Conservation (phyloP, 2,797 vertebrate genomes). For the Thamnophis elegans region DNA sequence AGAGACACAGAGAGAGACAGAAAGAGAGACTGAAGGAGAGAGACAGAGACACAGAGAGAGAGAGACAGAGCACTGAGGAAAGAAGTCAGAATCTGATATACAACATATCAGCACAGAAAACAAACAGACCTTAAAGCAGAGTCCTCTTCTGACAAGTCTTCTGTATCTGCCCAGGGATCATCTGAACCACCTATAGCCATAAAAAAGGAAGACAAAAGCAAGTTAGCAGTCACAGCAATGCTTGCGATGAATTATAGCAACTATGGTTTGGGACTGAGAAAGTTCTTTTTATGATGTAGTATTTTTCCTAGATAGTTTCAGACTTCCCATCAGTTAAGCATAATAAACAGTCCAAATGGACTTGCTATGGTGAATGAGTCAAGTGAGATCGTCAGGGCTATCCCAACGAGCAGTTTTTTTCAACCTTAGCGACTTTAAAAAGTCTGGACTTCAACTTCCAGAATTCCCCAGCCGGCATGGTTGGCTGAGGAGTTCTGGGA, state of each 20-base stretch:
- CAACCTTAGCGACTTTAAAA: not conserved
- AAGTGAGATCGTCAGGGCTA: not conserved
- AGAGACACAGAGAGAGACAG: accelerated
- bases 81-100: not conserved
- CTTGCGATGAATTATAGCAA: not conserved
- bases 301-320: not conserved
- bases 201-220: conserved; percentile 1
- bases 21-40: too few species aligned
- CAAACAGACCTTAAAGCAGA: conserved; percentile 80
- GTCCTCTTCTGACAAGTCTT: conserved; percentile 88
- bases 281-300: not conserved
- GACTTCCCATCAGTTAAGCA: not conserved
- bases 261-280: not conserved
- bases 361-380: not conserved
- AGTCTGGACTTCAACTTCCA: not conserved
- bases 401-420: not conserved
- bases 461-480: not conserved
- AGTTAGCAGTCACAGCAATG: not conserved
- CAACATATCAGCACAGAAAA: not conserved
- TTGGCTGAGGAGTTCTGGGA: too few species aligned
- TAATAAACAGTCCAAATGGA: not conserved
- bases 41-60: too few species aligned
- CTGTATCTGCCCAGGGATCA: conserved; percentile 85
- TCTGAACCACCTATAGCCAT: conserved; percentile 83
- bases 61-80: not conserved